A percentile compares a stretch with the other conserved stretches of the same genome.
Conservation (phyloP, 2,888 invertebrate genomes). For the Pterostichus niger region DNA sequence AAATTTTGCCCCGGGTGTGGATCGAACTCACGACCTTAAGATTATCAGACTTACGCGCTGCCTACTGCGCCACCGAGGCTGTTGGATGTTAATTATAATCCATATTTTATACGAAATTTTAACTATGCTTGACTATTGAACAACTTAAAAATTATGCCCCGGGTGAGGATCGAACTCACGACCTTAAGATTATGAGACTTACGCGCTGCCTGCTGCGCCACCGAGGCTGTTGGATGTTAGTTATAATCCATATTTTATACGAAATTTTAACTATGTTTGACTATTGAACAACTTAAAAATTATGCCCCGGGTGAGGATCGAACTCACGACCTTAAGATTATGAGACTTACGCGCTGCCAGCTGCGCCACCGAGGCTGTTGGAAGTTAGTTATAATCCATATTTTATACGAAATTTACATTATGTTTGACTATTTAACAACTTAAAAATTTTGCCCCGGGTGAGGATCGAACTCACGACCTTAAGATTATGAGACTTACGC, state of each 20-base stretch:
- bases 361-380: conserved; percentile 88
- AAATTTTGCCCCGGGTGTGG: conserved; percentile 90
- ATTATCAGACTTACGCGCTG: conserved; percentile 95
- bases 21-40: conserved; percentile 98
- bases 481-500: conserved; percentile 95
- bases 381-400: too few species aligned
- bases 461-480: conserved; percentile 98
- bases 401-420: too few species aligned
- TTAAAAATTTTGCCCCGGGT: conserved; percentile 84
- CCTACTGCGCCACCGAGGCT: conserved; percentile 92
- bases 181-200: conserved; percentile 96
- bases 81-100: not conserved
- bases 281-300: too few species aligned
- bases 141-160: conserved; percentile 80
- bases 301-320: conserved; percentile 94
- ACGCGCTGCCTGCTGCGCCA: conserved; percentile 94
- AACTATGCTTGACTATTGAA: too few species aligned
- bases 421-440: too few species aligned
- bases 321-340: conserved; percentile 97
- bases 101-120: too few species aligned
- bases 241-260: too few species aligned
- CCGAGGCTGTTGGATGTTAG: conserved; percentile 81
- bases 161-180: conserved; percentile 97
- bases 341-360: conserved; percentile 95
- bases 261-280: too few species aligned